Base-by-base conservation (phyloP, 2,888 invertebrate genomes). In the Agonopterix arenella region DNA sequence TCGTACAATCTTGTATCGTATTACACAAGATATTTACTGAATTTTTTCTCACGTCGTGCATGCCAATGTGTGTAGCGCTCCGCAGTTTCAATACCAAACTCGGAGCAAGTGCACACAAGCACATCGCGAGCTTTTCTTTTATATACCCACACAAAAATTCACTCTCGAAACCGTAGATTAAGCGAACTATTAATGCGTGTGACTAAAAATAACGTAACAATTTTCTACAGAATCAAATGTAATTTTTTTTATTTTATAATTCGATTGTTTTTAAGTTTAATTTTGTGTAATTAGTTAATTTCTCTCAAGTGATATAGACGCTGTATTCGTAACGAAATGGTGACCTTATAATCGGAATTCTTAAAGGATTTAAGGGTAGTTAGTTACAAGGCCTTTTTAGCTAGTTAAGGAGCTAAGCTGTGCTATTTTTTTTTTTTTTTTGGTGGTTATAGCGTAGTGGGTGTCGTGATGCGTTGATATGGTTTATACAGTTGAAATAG, bases 321-420 rank as follows among this genome's bases (percentile, higher is more conserved):
- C 74, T 80, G 82, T 80, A 80, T 76, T 79, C 71, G 72, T 80
- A 77, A 81, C 75, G 76, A 82, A 80, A 84, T 77, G 75, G 84
- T 86, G 86, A 84, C 84, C 84, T 86, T 86, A 78, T 76, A 77
- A 76, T 76, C 75, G 83, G 81, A 82, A 85, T 86, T 85, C 78
- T 81, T 78, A 76, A 84, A 80, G 80, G 82, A 83, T 79, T 70
- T 85, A 85, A 86, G 85, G 80, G 81, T 86, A 85, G 85, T 67
- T 84, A 84, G 80, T 75, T 74, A 78, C 78, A 85, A 73, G 86
- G 88, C 88, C 88, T 88, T 88, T 76, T 76, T 76, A 74, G 64
- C 66, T 84, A 82, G 76, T 70, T 81, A 77, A 78, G 75, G 62
- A 76, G 75, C 70, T 76, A 74, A 73, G 80, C 78, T 79, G 69